Base-by-base conservation (phyloP, 1,140 invertebrate genomes). In the Anastrepha obliqua region DNA sequence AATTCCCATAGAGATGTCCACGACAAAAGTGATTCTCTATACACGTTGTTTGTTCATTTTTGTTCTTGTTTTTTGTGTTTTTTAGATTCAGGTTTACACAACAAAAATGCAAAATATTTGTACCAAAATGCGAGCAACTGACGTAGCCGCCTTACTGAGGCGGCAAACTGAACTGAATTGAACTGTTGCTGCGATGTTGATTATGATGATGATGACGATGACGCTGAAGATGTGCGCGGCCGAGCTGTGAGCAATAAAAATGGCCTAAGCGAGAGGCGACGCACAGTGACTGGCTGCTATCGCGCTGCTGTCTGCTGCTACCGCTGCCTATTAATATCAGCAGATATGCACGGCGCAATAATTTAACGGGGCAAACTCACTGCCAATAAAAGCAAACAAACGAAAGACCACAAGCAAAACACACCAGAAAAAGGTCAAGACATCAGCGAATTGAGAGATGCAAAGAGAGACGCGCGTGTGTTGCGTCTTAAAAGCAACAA, bases 401-500 rank as follows among this genome's bases (percentile, higher is more conserved):
- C 9, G n/a, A 55, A 81, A 81, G 44, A 74, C 13, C 70, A 15
- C 44, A 55, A 81, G 44, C 70, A 55, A 81, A 81, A 81, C 44
- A 81, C 44, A 81, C 6, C 70, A 51, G 13, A 81, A 7, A 55
- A 55, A 81, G 44, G 20, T 47, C 17, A 81, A 81, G 55, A 29
- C 67, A 13, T 74, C 13, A 74, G 42, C 67, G 42, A 29, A 29
- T 29, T n/a, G 67, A 44, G 67, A 74, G 42, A 20, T 51, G 74
- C 8, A 11, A 13, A 81, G 47, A 42, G 47, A 55, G n/a, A 44
- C 47, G 74, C 74, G 15, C 74, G n/a, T 55, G 47, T 29, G 74
- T 81, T 15, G 51, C n/a, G 44, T 58, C 8, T 42, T 7, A 17
- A 2, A 81, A 90, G 88, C 89, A 89, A 85, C 59, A 51, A 87